Evolutionary conservation across 2,113 vertebrate species (phyloP).

Genomic region (Mus musculus): DNA sequence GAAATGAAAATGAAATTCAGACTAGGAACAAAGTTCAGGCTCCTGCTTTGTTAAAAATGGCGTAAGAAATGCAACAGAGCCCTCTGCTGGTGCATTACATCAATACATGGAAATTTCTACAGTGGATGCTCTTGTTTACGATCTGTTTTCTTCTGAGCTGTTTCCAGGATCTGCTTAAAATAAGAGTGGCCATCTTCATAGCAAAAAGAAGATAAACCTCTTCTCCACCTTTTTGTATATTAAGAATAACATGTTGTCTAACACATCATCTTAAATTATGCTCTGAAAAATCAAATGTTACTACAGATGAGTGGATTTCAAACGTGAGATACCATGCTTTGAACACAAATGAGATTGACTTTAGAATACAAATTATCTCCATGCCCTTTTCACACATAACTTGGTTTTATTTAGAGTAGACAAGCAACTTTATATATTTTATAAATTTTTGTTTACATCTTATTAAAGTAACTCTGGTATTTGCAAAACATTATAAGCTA

Average conservation of each 20-base stretch:
- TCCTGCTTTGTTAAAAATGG: background rate
- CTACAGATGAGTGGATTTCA: background rate
- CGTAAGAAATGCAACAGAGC: background rate
- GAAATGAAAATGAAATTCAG: background rate
- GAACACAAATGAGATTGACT: background rate
- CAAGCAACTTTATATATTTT: background rate
- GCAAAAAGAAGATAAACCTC: no score
- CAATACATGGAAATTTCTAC: no score
- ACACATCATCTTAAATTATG: no score
- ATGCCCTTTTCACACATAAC: background rate
- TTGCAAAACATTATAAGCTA: background rate
- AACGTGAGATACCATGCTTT: background rate
- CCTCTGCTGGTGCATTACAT: background rate
- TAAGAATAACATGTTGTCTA: no score
- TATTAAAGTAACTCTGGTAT: background rate
- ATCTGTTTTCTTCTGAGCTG: no score
- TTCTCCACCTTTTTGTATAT: no score
- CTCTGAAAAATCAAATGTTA: no score
- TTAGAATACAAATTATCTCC: background rate
- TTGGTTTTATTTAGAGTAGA: background rate
- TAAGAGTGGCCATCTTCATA: no score
- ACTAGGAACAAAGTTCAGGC: background rate
- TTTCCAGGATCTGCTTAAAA: no score
- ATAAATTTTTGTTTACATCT: background rate
- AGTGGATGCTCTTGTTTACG: no score